Base-by-base conservation (phyloP, 2,113 vertebrate species). In the Bubo bubo region DNA sequence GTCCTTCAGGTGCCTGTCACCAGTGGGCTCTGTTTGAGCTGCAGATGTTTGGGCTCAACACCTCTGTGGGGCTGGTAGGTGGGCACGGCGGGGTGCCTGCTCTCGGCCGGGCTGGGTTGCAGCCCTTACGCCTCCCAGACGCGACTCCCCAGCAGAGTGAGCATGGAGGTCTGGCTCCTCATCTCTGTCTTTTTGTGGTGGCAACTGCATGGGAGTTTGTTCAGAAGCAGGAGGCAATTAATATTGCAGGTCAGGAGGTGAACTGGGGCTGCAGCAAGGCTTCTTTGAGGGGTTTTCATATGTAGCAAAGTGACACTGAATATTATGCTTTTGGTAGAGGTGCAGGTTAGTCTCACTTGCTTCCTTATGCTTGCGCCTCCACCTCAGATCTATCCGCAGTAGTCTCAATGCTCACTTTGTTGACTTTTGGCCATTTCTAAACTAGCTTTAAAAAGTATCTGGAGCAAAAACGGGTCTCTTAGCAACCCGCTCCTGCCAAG, bases 381-480 rank as follows among this genome's bases (percentile, higher is more conserved):
- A 12, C 45, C 6, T 72, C 1, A 0, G 23, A 27, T 68, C 45
- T 24, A 9, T 45, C 70, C 1, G 3, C 84, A n/a, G 2, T 7
- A 16, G 34, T 74, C 84, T 96, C 92, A 68, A 3, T 39, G 67
- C 81, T 68, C 84, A 49, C 83, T 90, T 85, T 34, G 39, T 34
- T 95, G 97, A 97, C 90, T 94, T 95, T 94, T 88, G 79, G 60
- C 71, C 79, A 26, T 87, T 91, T 67, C 85, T 77, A 90, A 90
- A 47, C 76, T 86, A 41, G 95, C 85, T 91, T 90, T 43, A 55
- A 91, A 88, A 96, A 96, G 76, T 90, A 91, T 97, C 85, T 95
- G 87, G 95, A 96, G 96, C 90, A 92, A 92, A 93, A 91, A 41
- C 0, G 10, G 68, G 97, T 98, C 77, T 56, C 98, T 76, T 97